Base-by-base conservation (phyloP, 2,113 vertebrate species). In the Megalops atlanticus region DNA sequence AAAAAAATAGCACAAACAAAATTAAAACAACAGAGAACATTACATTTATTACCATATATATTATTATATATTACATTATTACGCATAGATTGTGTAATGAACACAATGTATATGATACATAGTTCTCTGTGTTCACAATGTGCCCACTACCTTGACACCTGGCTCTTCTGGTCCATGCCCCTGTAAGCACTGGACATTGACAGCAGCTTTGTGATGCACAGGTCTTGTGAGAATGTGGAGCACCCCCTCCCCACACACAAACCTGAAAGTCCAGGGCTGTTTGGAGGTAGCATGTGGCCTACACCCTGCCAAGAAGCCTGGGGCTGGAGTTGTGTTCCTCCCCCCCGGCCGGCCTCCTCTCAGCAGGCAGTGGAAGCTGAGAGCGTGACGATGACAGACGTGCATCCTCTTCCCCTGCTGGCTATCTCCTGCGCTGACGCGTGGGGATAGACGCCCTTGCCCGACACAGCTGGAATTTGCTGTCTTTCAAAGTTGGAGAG, bases 341-440 rank as follows among this genome's bases (percentile, higher is more conserved):
- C n/a, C 54, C 54, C 54, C n/a, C 18, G 49, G 54, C 54, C 31
- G 12, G 24, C n/a, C 3, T 64, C 54, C 31, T 64, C 54, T n/a
- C 31, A n/a, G 24, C 54, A 27, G n/a, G 54, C 54, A 64, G n/a
- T 64, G 54, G 24, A n/a, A n/a, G 54, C 31, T 31, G 75, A 77
- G 68, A 80, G 78, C 80, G 36, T 21, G 73, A 86, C 83, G 52
- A 75, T 71, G 54, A 80, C 84, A 72, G 81, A 87, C 85, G 84
- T 39, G 85, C 85, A 91, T 91, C 86, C 86, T 91, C 80, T 84
- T 81, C 82, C 82, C 64, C 80, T 83, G 74, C 86, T 81, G 58
- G 81, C 80, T 89, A 87, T 89, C 88, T 87, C 31, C 54, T 71
- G 83, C 58, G 82, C 71, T 82, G 81, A 87, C 77, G 77, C 81